A percentile compares a stretch with the other conserved stretches of the same genome.
These are phyloP conservation scores for Mimachlamys varia DNA, from an alignment of 2,888 invertebrate species.

Conservation along the genomic window DNA sequence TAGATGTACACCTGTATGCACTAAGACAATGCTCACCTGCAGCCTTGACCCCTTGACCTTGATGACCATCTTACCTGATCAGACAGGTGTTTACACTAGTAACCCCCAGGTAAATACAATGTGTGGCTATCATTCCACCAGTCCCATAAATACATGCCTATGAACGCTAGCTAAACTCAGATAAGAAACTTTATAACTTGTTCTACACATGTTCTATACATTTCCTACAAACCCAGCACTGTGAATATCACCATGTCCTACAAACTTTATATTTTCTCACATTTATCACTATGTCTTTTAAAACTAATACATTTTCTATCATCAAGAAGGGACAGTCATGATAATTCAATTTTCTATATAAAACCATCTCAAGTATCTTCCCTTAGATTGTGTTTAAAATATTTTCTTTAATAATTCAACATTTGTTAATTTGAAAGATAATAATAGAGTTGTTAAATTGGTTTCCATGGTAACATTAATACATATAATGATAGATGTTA, in stretches of 20 bases:
- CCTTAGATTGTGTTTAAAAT: too few relatives aligned
- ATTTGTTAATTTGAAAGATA: too few relatives aligned
- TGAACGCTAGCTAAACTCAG: neutral
- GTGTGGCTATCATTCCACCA: neutral
- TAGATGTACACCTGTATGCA: neutral
- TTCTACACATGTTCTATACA: neutral
- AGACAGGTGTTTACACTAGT: neutral
- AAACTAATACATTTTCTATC: neutral
- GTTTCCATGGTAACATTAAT: too few relatives aligned
- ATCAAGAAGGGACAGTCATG: neutral
- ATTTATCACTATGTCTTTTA: neutral
- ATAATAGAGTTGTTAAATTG: too few relatives aligned
- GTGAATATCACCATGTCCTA: neutral
- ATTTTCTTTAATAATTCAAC: too few relatives aligned
- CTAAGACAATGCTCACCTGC: constrained; percentile 8
- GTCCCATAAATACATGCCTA: neutral
- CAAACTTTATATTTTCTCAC: neutral
- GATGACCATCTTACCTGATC: constrained; percentile 15
- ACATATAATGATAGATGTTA: neutral
- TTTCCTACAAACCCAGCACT: neutral
- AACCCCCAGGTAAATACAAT: neutral
- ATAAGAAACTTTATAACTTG: neutral
- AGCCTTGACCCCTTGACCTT: neutral
- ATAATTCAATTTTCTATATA: too few relatives aligned
- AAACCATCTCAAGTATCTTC: too few relatives aligned